Evolutionary conservation across 2,888 invertebrate genomes (phyloP).

Genomic region (Macrophya alboannulata): DNA sequence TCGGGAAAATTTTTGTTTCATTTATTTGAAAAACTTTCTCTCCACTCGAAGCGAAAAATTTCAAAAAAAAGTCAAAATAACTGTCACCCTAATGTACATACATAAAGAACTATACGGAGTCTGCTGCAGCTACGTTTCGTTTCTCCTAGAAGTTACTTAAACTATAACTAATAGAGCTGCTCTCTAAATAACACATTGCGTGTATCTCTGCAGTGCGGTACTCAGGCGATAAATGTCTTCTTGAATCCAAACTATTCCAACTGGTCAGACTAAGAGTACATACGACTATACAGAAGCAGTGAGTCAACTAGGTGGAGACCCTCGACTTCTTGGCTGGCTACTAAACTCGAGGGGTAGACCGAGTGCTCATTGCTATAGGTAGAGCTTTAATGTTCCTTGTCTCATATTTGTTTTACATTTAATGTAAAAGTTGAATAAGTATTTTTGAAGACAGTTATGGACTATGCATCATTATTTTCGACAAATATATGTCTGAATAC

Average conservation of each 20-base stretch:
- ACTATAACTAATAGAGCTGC: neutral
- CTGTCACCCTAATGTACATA: too few relatives aligned
- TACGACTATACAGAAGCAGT: neutral
- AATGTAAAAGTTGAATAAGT: neutral
- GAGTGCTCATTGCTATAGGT: conserved; percentile 18
- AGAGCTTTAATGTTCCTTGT: neutral
- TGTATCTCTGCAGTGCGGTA: conserved; percentile 39
- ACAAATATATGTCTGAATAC: neutral
- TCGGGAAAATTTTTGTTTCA: too few relatives aligned
- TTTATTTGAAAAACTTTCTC: too few relatives aligned
- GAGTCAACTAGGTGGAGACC: conserved; percentile 23
- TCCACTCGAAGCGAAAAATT: too few relatives aligned
- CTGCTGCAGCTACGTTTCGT: neutral
- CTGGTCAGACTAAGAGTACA: conserved; percentile 34
- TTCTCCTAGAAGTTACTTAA: neutral
- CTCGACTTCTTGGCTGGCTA: conserved; percentile 27
- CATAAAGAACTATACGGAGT: neutral
- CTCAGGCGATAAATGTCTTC: conserved; percentile 5
- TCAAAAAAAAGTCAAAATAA: too few relatives aligned
- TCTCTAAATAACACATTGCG: conserved; percentile 56
- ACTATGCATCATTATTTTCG: neutral
- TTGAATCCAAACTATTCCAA: conserved; percentile 32
- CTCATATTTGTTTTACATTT: conserved; percentile 9
- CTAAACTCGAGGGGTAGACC: conserved; percentile 17
- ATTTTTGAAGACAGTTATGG: neutral